phyloP scores from a whole-genome alignment of 2,888 invertebrate species.

The Athalia cordata region DNA sequence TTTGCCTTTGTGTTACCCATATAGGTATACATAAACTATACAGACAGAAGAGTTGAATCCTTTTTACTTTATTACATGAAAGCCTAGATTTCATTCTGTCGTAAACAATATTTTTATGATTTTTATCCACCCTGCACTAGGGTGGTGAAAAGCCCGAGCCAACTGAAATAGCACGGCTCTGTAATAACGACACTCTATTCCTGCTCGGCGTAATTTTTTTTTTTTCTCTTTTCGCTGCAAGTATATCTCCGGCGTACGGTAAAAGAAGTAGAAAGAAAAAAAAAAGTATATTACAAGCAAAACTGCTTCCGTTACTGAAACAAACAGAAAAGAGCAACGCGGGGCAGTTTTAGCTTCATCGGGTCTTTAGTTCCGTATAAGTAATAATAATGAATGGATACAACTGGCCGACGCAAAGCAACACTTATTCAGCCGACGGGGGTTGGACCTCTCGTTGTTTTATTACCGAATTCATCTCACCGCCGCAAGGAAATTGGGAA shows the following conservation, averaged over 20 bases:
- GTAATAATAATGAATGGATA: slow-evolving; percentile 18
- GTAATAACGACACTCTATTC: slow-evolving; percentile 16
- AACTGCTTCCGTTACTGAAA: slow-evolving; percentile 11
- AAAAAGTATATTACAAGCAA: too few species aligned
- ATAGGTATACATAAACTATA: not conserved
- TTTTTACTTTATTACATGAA: slow-evolving; percentile 39
- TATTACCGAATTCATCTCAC: slow-evolving; percentile 29
- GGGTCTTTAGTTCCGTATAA: not conserved
- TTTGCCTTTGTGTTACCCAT: not conserved
- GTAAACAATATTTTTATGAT: slow-evolving; percentile 41
- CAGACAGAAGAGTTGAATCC: slow-evolving; percentile 10
- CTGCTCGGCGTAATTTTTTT: not conserved
- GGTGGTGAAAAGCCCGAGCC: not conserved
- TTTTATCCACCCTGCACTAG: slow-evolving; percentile 12
- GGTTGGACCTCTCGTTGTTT: slow-evolving; percentile 24
- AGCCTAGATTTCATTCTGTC: slow-evolving; percentile 33
- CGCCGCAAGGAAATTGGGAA: slow-evolving; percentile 35
- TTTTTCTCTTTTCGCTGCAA: not conserved
- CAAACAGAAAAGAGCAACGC: slow-evolving; percentile 11
- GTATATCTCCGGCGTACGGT: not conserved
- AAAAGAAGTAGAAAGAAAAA: too few species aligned
- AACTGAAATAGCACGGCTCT: slow-evolving; percentile 11
- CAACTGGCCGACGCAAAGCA: not conserved
- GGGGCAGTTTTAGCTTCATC: slow-evolving; percentile 3
- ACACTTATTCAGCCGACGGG: slow-evolving; percentile 26